Conservation (phyloP, 1,140 invertebrate species). For the Pseudomyrmex sp. region DNA sequence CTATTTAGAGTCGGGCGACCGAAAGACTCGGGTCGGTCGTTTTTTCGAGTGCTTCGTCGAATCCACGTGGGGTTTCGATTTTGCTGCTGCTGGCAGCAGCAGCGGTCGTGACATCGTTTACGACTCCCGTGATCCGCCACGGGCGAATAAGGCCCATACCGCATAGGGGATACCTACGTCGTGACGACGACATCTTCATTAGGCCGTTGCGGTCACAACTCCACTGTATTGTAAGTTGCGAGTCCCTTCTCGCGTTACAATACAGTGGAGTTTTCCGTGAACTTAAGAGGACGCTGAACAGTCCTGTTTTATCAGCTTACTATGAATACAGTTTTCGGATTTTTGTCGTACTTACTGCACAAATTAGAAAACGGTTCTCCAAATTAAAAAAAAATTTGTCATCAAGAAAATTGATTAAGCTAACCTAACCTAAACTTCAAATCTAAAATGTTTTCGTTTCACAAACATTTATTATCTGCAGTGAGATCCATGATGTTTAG, state of each 20-base stretch:
- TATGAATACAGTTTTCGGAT: too few species aligned
- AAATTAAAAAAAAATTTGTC: too few species aligned
- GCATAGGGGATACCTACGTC: conserved; percentile 68
- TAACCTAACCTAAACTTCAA: too few species aligned
- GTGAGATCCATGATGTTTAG: too few species aligned
- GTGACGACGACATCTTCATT: conserved; percentile 81
- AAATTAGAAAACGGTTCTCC: too few species aligned
- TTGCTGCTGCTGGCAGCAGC: conserved; percentile 71
- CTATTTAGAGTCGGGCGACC: conserved; percentile 61
- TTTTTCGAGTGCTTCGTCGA: conserved; percentile 70
- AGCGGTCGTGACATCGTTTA: conserved; percentile 82
- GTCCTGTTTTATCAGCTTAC: too few species aligned
- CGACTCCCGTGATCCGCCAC: conserved; percentile 79
- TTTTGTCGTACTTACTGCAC: too few species aligned
- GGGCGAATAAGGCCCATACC: conserved; percentile 69
- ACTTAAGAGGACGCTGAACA: too few species aligned
- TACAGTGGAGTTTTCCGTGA: neutral
- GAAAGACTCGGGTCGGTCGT: conserved; percentile 56
- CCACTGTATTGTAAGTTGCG: too few species aligned
- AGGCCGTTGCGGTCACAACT: conserved; percentile 68
- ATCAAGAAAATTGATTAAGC: too few species aligned
- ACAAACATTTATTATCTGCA: too few species aligned
- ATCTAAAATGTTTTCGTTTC: too few species aligned
- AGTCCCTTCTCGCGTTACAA: conserved; percentile 46
- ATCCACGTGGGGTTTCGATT: conserved; percentile 77